Evolutionary conservation across 2,888 invertebrate genomes (phyloP).

Genomic region (Sialis fuliginosa): DNA sequence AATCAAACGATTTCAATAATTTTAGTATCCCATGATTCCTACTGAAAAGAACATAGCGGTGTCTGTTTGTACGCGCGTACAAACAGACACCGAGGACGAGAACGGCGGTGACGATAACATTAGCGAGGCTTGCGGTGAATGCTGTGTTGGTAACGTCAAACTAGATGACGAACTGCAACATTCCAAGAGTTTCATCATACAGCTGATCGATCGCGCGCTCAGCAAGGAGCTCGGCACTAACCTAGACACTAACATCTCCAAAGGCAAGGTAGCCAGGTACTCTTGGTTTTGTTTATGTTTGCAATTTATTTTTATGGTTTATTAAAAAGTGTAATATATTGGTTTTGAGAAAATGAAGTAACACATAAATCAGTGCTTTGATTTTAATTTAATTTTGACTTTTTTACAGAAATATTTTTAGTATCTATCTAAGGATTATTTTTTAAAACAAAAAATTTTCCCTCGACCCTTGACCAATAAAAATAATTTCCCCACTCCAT

Average conservation of each 20-base stretch:
- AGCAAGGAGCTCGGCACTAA: conserved; percentile 25
- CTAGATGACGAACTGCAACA: conserved; percentile 25
- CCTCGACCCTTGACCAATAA: too few species aligned
- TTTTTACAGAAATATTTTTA: too few species aligned
- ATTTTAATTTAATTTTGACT: too few species aligned
- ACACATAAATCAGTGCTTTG: too few species aligned
- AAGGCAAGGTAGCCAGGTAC: not conserved
- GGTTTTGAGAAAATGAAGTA: not conserved
- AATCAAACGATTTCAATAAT: too few species aligned
- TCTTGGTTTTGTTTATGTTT: not conserved
- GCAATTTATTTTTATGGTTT: not conserved
- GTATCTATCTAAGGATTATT: not conserved
- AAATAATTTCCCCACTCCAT: too few species aligned
- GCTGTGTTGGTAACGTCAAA: conserved; percentile 12
- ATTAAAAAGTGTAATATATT: not conserved
- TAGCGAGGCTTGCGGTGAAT: not conserved
- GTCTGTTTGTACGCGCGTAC: not conserved
- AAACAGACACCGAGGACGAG: not conserved
- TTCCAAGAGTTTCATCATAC: conserved; percentile 27
- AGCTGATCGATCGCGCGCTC: conserved; percentile 26
- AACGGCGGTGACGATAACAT: too few species aligned
- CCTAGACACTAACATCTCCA: conserved; percentile 3
- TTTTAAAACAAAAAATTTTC: not conserved
- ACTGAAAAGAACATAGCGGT: too few species aligned
- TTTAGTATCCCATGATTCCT: too few species aligned